Conservation (phyloP, 2,113 vertebrate species). For the Noctilio leporinus region DNA sequence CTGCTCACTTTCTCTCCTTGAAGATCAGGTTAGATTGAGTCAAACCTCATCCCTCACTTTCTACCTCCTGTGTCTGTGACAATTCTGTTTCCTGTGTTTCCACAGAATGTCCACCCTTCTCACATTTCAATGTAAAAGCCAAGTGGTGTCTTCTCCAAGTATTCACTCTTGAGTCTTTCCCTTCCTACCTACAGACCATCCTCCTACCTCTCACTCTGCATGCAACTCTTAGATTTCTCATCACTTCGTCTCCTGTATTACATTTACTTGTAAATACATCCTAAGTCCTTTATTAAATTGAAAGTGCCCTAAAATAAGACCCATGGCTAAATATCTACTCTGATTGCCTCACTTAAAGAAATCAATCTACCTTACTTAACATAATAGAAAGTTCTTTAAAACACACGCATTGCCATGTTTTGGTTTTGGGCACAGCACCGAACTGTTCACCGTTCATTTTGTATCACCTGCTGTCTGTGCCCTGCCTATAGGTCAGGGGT, state of each 20-base stretch:
- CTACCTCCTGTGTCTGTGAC: not conserved
- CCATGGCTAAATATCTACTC: not conserved
- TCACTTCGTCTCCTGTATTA: not conserved
- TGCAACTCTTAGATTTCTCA: not conserved
- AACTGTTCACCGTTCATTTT: not conserved
- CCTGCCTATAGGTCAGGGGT: no score
- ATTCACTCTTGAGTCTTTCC: not conserved
- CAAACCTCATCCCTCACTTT: not conserved
- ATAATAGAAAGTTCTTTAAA: not conserved
- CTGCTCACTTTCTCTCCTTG: not conserved
- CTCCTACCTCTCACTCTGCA: not conserved
- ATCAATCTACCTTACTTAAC: not conserved
- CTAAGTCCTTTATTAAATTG: not conserved
- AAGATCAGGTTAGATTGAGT: not conserved
- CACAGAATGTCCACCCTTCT: not conserved
- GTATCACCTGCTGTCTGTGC: not conserved
- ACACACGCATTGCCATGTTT: not conserved
- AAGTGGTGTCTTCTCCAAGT: not conserved
- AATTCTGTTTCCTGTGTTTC: not conserved
- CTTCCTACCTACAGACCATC: not conserved
- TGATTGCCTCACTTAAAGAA: not conserved
- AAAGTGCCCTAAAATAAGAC: not conserved
- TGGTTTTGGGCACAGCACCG: not conserved
- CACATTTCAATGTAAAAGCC: not conserved
- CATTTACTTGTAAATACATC: not conserved